These are phyloP conservation scores for Balearica regulorum DNA, from an alignment of 2,797 vertebrate genomes.

Conservation along the genomic window DNA sequence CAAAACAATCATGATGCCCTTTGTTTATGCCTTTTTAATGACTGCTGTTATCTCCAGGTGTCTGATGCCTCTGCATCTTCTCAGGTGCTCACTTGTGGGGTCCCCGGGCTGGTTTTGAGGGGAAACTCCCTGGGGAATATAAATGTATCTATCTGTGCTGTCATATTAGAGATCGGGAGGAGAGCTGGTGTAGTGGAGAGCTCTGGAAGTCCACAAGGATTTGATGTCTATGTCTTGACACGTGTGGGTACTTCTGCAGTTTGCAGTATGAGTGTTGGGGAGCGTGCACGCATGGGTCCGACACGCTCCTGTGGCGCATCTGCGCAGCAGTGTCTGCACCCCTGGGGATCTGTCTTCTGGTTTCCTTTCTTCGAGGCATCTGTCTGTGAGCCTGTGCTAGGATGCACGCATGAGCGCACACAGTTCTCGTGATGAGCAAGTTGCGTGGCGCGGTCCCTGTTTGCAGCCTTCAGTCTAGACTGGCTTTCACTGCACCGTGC, in stretches of 20 bases:
- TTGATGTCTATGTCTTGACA: neutral
- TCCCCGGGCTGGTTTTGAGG: neutral
- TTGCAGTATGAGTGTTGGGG: neutral
- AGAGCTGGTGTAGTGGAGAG: neutral
- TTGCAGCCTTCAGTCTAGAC: neutral
- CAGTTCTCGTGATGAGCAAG: neutral
- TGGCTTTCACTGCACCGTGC: fast-evolving
- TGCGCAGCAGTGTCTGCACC: neutral
- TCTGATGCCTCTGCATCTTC: neutral
- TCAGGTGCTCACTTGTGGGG: neutral
- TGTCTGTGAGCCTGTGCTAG: neutral
- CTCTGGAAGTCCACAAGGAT: neutral
- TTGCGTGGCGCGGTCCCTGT: fast-evolving
- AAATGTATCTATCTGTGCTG: neutral
- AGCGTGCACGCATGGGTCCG: fast-evolving
- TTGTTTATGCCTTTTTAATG: slow-evolving; percentile 64
- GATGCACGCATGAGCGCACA: neutral
- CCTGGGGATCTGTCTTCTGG: neutral
- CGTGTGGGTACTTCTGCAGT: neutral
- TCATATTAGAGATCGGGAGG: neutral
- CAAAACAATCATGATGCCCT: slow-evolving; percentile 44
- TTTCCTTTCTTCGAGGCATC: neutral
- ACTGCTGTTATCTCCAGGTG: slow-evolving; percentile 18
- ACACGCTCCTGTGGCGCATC: fast-evolving
- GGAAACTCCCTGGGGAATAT: neutral